Base-by-base conservation (phyloP, 2,113 vertebrate species). In the Scomber japonicus region DNA sequence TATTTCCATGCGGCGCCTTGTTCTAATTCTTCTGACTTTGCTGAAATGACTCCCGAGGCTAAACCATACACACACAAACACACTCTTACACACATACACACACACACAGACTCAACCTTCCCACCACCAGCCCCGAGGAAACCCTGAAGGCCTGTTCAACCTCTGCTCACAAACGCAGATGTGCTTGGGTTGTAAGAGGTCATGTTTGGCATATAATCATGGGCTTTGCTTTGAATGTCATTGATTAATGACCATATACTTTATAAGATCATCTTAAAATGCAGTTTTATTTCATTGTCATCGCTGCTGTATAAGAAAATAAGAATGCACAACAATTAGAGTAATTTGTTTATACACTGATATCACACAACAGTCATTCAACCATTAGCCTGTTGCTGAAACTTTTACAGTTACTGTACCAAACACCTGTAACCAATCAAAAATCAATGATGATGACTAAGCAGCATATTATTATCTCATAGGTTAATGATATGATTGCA, bases 1-100 rank as follows among this genome's bases (percentile, higher is more conserved):
- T 74, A 92, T 93, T 94, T 94, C 87, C 92, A 92, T 65, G 73
- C 65, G 74, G 84, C 61, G 80, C 90, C 90, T 89, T 64, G 75
- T 86, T 56, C 76, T 91, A 93, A 94, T 92, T 90, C 90, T 82
- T 31, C 66, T 82, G 56, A 87, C 80, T 84, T 54, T 50, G 48
- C 56, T 54, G 51, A 83, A 79, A 79, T 74, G 60, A 48, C 70
- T 88, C 82, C 81, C 48, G 64, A 55, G 69, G 78, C 48, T 85
- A 55, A 77, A 74, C 54, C 79, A 75, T 65, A 80, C 53, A 80
- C 80, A 90, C 78, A 81, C 67, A 85, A 70, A 88, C 73, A 81
- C 53, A 16, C 49, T 67, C 65, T 30, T 30, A 17, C 66, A 81
- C 75, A 84, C 69, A 68, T 50, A 49, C 55, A 27, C 24, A 27